Evolutionary conservation across 1,140 invertebrate genomes (phyloP).

Genomic region (Drosophila subpulchrella): DNA sequence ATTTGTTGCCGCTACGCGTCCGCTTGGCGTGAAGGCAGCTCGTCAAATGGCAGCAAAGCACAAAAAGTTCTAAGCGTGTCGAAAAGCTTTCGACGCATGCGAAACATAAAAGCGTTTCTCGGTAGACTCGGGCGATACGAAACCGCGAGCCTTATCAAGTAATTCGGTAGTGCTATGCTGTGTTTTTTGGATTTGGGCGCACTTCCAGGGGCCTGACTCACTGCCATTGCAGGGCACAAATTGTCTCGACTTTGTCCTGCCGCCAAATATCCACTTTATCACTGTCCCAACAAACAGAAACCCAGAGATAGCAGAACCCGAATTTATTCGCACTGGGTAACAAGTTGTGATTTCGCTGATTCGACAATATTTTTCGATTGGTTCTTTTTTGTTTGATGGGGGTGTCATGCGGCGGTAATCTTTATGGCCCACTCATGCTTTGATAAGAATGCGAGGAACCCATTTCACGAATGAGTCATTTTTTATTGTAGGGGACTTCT

Average conservation of each 20-base stretch:
- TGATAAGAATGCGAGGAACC: constrained; percentile 34
- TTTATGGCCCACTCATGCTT: constrained; percentile 40
- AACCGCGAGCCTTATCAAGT: constrained; percentile 9
- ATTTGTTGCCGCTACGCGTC: constrained; percentile 57
- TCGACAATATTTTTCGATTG: constrained; percentile 35
- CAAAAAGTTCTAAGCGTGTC: constrained; percentile 71
- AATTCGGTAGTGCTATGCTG: constrained; percentile 11
- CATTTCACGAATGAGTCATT: constrained; percentile 26
- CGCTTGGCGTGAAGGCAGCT: constrained; percentile 72
- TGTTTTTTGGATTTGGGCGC: constrained; percentile 16
- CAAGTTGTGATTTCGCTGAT: constrained; percentile 46
- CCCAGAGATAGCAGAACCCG: constrained; percentile 18
- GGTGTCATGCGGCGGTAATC: constrained; percentile 39
- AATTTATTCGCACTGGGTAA: constrained; percentile 25
- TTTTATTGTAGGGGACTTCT: constrained; percentile 23
- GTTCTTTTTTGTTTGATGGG: constrained; percentile 36
- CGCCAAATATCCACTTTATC: constrained; percentile 25
- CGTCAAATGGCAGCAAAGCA: constrained; percentile 73
- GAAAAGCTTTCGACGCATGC: constrained; percentile 33
- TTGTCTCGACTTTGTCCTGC: constrained; percentile 36
- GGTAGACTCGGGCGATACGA: constrained; percentile 1
- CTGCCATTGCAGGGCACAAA: constrained; percentile 16
- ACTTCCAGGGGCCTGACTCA: constrained; percentile 30
- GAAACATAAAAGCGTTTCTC: constrained; percentile 43
- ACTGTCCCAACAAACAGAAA: neutral